Percentiles rank a stretch among this genome's conserved stretches.
phyloP scores from a whole-genome alignment of 2,888 invertebrate genomes.

The Mantis religiosa region DNA sequence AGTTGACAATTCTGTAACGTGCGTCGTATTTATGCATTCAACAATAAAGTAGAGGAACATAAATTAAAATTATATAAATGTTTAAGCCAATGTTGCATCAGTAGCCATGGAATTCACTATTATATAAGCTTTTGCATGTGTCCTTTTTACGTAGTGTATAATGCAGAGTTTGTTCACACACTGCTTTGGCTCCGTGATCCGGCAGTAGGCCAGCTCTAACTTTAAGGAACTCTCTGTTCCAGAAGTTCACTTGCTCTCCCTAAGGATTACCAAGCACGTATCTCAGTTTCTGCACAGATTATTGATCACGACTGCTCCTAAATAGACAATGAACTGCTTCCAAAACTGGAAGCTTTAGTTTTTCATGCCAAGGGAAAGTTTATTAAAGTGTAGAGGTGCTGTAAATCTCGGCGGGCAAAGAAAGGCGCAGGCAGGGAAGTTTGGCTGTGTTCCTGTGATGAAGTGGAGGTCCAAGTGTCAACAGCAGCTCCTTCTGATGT shows the following conservation, averaged over 20 bases:
- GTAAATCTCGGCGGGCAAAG: not conserved
- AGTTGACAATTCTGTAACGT: too few relatives aligned
- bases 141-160: too few relatives aligned
- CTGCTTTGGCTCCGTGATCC: not conserved
- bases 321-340: not conserved
- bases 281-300: not conserved
- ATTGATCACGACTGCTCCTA: not conserved
- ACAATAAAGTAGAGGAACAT: too few relatives aligned
- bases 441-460: not conserved
- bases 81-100: too few relatives aligned
- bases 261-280: not conserved
- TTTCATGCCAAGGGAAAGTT: not conserved
- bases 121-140: too few relatives aligned
- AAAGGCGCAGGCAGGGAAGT: not conserved
- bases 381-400: not conserved
- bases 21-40: too few relatives aligned
- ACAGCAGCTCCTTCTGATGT: not conserved
- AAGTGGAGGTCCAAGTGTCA: not conserved
- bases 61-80: too few relatives aligned
- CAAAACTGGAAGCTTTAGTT: not conserved
- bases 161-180: not conserved
- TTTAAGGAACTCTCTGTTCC: not conserved
- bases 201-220: not conserved
- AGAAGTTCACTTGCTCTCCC: not conserved
- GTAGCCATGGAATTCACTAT: too few relatives aligned